Conservation (phyloP, 1,140 invertebrate species). For the Armadillidium nasatum region DNA sequence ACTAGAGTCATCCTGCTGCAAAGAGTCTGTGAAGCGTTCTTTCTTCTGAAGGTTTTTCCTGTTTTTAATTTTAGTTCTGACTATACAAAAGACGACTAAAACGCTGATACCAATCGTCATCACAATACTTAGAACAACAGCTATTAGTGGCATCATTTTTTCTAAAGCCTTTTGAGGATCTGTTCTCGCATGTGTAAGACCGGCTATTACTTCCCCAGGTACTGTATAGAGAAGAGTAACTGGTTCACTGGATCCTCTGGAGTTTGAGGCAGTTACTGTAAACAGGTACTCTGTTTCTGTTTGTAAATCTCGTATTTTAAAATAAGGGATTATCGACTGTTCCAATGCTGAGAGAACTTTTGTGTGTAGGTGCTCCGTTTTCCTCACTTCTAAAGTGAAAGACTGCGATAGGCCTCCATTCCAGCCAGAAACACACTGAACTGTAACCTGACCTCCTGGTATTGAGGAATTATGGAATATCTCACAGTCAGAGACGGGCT, state of each 20-base stretch:
- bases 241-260: constrained; percentile 34
- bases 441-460: constrained; percentile 54
- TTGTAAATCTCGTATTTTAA: constrained; percentile 53
- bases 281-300: constrained; percentile 35
- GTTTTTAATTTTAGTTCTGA: not conserved
- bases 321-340: constrained; percentile 53
- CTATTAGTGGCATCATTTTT: constrained; percentile 32
- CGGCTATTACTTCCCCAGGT: constrained; percentile 21
- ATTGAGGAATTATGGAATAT: constrained; percentile 72
- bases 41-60: not conserved
- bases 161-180: constrained; percentile 27
- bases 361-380: constrained; percentile 49
- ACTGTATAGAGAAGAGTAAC: constrained; percentile 37
- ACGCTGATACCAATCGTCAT: constrained; percentile 28
- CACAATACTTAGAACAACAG: constrained; percentile 29
- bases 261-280: constrained; percentile 38
- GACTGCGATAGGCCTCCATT: constrained; percentile 77
- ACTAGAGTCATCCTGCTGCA: not conserved
- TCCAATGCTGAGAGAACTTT: constrained; percentile 36
- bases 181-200: constrained; percentile 27
- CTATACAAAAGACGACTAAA: constrained; percentile 23
- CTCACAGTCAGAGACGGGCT: constrained; percentile 48
- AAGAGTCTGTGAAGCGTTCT: not conserved
- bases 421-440: constrained; percentile 68
- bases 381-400: constrained; percentile 74